Evolutionary conservation across 1,140 invertebrate genomes (phyloP).

Genomic region (Tribolium castaneum): DNA sequence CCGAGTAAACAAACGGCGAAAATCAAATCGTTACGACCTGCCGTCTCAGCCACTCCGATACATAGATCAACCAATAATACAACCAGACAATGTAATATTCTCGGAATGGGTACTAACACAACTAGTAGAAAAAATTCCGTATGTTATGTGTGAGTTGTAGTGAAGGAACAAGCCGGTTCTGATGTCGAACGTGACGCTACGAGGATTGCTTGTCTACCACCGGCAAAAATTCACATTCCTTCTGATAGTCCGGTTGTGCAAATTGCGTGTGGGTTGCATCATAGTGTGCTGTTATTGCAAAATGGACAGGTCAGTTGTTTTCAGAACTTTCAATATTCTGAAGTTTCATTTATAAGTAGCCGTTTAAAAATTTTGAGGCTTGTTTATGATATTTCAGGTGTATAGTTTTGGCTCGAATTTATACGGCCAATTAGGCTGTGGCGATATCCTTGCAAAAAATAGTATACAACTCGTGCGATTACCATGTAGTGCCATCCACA

Average conservation of each 20-base stretch:
- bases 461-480: slow-evolving; percentile 82
- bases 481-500: slow-evolving; percentile 74
- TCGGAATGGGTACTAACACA: slow-evolving; percentile 43
- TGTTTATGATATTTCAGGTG: too few species aligned
- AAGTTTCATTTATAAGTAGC: too few species aligned
- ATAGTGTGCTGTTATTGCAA: slow-evolving; percentile 74
- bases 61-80: slow-evolving; percentile 52
- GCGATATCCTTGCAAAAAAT: slow-evolving; percentile 81
- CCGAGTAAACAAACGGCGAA: slow-evolving; percentile 59
- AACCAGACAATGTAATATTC: slow-evolving; percentile 49
- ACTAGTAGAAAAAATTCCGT: too few species aligned
- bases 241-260: slow-evolving; percentile 80
- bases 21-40: slow-evolving; percentile 55
- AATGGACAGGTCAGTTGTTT: slow-evolving; percentile 70
- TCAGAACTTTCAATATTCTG: too few species aligned
- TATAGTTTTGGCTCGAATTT: slow-evolving; percentile 95
- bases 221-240: slow-evolving; percentile 78
- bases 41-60: slow-evolving; percentile 49
- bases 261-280: slow-evolving; percentile 90
- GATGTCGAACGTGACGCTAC: slow-evolving; percentile 73
- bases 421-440: slow-evolving; percentile 92
- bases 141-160: slow-evolving; percentile 48
- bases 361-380: too few species aligned
- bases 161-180: slow-evolving; percentile 67
- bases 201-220: slow-evolving; percentile 81